Conservation (phyloP, 2,888 invertebrate genomes). For the Calameuta filiformis region DNA sequence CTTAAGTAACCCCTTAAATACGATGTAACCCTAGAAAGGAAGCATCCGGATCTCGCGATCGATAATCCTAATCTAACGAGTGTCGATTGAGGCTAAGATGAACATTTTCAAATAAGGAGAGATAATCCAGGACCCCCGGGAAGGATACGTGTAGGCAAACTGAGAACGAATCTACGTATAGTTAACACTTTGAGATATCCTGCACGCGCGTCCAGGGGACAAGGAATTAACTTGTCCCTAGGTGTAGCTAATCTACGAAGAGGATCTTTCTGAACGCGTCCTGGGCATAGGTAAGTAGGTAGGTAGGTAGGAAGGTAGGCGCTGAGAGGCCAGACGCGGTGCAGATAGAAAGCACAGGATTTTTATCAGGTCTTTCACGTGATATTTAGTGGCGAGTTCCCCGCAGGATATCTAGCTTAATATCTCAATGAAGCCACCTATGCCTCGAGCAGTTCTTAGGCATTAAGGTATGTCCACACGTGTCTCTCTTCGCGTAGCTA, state of each 20-base stretch:
- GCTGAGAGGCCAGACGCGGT: background rate
- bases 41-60: background rate
- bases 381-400: slow-evolving; percentile 44
- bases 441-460: background rate
- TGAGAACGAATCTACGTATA: background rate
- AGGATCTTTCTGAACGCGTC: background rate
- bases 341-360: slow-evolving; percentile 32
- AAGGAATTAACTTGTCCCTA: slow-evolving; percentile 52
- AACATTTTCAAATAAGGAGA: background rate
- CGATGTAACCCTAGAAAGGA: background rate
- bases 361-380: slow-evolving; percentile 25
- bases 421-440: slow-evolving; percentile 36
- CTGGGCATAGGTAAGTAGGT: background rate
- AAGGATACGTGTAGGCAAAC: background rate
- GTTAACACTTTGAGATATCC: background rate
- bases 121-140: background rate
- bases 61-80: background rate
- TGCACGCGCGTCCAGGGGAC: background rate
- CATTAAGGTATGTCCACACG: background rate
- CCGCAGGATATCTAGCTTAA: slow-evolving; percentile 45
- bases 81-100: background rate
- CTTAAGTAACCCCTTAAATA: background rate
- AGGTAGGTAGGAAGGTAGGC: background rate
- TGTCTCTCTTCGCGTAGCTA: background rate
- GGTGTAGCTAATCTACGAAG: background rate